Evolutionary conservation across 1,140 invertebrate genomes (phyloP).

Genomic region (Penaeus japonicus): DNA sequence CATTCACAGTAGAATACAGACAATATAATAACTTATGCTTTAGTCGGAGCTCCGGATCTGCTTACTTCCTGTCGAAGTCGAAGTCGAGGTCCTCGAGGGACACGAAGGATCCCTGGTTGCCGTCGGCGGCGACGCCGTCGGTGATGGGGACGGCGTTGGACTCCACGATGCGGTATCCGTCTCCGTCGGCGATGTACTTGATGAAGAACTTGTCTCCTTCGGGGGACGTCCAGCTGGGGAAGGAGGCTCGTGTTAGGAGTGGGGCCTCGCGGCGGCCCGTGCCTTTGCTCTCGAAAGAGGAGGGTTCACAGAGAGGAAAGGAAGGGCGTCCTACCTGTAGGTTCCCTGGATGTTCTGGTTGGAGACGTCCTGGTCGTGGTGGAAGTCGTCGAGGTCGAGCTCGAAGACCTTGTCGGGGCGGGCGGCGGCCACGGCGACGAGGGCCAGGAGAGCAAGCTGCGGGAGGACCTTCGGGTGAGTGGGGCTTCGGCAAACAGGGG

Average conservation of each 20-base stretch:
- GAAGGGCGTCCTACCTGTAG: not conserved
- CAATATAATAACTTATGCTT: too few species aligned
- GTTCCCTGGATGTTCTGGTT: not conserved
- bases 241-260: not conserved
- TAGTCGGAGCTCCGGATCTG: too few species aligned
- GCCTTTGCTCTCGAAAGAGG: too few species aligned
- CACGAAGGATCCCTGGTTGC: slow-evolving; percentile 40
- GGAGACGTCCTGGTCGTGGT: not conserved
- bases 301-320: too few species aligned
- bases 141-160: slow-evolving; percentile 52
- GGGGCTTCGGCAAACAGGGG: too few species aligned
- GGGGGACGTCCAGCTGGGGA: slow-evolving; percentile 44
- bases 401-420: not conserved
- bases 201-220: slow-evolving; percentile 52
- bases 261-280: too few species aligned
- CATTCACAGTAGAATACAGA: too few species aligned
- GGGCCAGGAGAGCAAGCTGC: not conserved
- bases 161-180: slow-evolving; percentile 52
- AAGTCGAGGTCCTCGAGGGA: not conserved
- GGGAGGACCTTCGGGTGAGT: too few species aligned
- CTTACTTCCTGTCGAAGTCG: not conserved
- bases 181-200: slow-evolving; percentile 45
- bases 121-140: slow-evolving; percentile 44
- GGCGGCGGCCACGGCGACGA: slow-evolving; percentile 6
- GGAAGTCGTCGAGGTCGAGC: slow-evolving; percentile 14